Evolutionary conservation across 2,888 invertebrate species (phyloP).

Genomic region (Nymphalis c-album): DNA sequence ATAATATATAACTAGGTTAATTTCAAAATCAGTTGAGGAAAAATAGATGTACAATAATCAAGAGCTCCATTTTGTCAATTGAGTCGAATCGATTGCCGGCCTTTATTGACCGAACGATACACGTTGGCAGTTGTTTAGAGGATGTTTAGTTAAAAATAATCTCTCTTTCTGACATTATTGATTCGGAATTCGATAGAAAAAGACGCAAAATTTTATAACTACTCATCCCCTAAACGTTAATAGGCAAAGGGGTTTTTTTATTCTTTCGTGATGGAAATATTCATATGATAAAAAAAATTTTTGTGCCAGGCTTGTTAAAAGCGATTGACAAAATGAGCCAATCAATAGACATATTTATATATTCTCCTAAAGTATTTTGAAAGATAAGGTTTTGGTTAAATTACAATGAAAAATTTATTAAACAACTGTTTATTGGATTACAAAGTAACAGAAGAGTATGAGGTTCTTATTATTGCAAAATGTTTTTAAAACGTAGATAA

Average conservation of each 20-base stretch:
- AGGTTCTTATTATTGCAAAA: conserved; percentile 3
- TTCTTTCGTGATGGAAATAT: conserved; percentile 1
- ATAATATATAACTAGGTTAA: conserved; percentile 29
- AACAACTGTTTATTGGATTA: not conserved
- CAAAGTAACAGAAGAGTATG: not conserved
- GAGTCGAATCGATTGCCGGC: not conserved
- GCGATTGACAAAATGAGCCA: conserved; percentile 11
- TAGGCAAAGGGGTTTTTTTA: not conserved
- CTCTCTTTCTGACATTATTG: too few species aligned
- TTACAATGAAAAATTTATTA: not conserved
- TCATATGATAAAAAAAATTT: not conserved
- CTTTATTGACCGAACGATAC: too few species aligned
- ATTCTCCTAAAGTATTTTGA: conserved; percentile 17
- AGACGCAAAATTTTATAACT: too few species aligned
- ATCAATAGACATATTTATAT: conserved; percentile 16
- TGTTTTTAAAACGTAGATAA: conserved; percentile 22
- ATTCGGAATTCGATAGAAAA: too few species aligned
- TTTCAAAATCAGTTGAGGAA: conserved; percentile 25
- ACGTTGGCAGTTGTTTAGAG: too few species aligned
- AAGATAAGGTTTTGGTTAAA: not conserved
- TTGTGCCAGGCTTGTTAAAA: not conserved
- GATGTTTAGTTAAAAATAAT: too few species aligned
- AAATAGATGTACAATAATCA: conserved; percentile 9
- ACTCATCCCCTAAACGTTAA: too few species aligned
- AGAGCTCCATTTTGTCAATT: conserved; percentile 17